Conservation (phyloP, 1,140 invertebrate species). For the Coelopa frigida region DNA sequence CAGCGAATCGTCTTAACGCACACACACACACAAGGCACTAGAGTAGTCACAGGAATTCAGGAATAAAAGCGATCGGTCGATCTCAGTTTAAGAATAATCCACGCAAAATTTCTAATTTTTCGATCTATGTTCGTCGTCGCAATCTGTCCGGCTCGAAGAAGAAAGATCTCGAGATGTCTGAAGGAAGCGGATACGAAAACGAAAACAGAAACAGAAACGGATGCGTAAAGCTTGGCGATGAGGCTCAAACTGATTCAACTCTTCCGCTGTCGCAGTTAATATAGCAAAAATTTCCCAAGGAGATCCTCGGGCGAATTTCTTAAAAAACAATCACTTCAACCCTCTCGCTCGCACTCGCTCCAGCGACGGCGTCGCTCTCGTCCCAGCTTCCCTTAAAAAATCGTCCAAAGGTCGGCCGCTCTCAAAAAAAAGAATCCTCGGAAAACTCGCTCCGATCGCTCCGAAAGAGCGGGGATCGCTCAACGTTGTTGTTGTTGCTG, state of each 20-base stretch:
- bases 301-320: constrained; percentile 3
- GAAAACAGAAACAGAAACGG: constrained; percentile 2
- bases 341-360: too few species aligned
- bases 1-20: not conserved
- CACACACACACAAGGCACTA: too few species aligned
- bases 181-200: not conserved
- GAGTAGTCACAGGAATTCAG: not conserved
- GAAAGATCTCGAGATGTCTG: not conserved
- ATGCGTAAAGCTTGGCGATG: constrained; percentile 39
- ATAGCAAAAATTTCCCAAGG: constrained; percentile 29
- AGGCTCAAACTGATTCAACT: constrained; percentile 43
- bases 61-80: not conserved
- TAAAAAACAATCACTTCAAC: not conserved
- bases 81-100: too few species aligned
- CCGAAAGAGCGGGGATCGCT: too few species aligned
- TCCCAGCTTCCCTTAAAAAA: constrained; percentile 3
- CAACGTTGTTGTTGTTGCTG: too few species aligned
- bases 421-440: too few species aligned
- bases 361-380: too few species aligned
- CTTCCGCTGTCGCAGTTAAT: constrained; percentile 34
- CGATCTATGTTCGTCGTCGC: constrained; percentile 3
- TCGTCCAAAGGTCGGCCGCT: not conserved
- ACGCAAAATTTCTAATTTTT: constrained; percentile 6
- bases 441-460: too few species aligned
- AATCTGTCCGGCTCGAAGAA: not conserved